Base-by-base conservation (phyloP, 1,140 invertebrate genomes). In the Cyclargus thomasi region DNA sequence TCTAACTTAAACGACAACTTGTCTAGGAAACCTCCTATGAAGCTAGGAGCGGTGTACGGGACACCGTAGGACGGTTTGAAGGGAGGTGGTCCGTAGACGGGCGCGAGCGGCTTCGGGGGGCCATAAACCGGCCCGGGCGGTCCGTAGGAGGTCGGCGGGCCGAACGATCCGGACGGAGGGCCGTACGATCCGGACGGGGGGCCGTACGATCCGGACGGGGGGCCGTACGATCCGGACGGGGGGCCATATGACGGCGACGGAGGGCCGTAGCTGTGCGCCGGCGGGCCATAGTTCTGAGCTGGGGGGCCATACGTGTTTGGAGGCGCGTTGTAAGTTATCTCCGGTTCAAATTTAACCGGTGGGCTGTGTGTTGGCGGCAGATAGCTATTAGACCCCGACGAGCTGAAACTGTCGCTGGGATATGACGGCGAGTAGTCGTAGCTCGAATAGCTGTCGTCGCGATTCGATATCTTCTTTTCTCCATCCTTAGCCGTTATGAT, bases 1-100 rank as follows among this genome's bases (percentile, higher is more conserved):
- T 94, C 94, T n/a, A 95, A 75, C 86, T 95, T 95, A 6, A 94
- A 90, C 10, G 93, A 91, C 0, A 94, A 79, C 70, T 94, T 93
- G 29, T 92, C 92, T 2, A 93, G 81, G 59, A 93, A 89, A 20
- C 85, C 79, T 0, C 55, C 55, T 21, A 59, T 7, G 18, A 87
- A 72, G 8, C 91, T 92, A 1, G 90, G 85, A n/a, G 91, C 88
- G 5, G 88, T 92, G 71, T 93, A 92, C 0, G 92, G 92, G 0
- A 91, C 78, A 22, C 92, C 82, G 55, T 88, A 81, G 6, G 81
- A 75, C 16, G 82, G 83, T 70, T 91, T 91, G 16, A 78, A 70
- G 0, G 91, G 90, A 57, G 91, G 89, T 59, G 91, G 90, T 10
- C 91, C 92, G 67, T 93, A 93, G 6, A 89, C 73, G 57, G 78